Base-by-base conservation (phyloP, 2,888 invertebrate species). In the Leucophenga montana region DNA sequence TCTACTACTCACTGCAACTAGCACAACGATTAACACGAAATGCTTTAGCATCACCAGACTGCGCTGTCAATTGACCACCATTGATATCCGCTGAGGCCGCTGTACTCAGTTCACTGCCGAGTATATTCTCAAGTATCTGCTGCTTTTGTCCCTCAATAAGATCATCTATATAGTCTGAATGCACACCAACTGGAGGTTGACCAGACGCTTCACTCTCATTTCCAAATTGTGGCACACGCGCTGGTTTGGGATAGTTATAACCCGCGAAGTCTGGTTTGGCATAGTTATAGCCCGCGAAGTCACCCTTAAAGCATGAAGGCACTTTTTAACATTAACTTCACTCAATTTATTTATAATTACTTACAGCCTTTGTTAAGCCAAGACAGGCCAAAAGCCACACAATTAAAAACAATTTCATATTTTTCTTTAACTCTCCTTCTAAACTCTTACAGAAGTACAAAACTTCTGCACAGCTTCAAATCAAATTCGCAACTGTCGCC, bases 101-200 rank as follows among this genome's bases (percentile, higher is more conserved):
- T 68, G 67, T 22, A 68, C 46, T 18, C 70, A 27, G 27, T 27
- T 8, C 39, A 39, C 14, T 48, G 70, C 76, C 75, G 73, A 83
- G 69, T 27, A 86, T 66, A 33, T 81, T 81, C 39, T 82, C 77
- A 54, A 88, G 77, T 69, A 87, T 87, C 73, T 78, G 82, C 71
- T 86, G 77, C 71, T 86, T 87, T 3, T 87, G 87, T n/a, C 76
- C 77, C 54, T 80, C 79, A 67, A 87, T 86, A 69, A 88, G 77
- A 73, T 87, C 86, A 70, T 86, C 85, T 56, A 87, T 84, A 72
- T 85, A 87, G 73, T 87, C 87, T 68, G 78, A 79, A 71, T 85
- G 84, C 0, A 77, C 76, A 3, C 70, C 82, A 1, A 73, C 71
- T 31, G 68, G 67, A n/a, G 67, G 33, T 67, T 13, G 69, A 69